Conservation (phyloP, 2,888 invertebrate genomes). For the Sympetrum striolatum region DNA sequence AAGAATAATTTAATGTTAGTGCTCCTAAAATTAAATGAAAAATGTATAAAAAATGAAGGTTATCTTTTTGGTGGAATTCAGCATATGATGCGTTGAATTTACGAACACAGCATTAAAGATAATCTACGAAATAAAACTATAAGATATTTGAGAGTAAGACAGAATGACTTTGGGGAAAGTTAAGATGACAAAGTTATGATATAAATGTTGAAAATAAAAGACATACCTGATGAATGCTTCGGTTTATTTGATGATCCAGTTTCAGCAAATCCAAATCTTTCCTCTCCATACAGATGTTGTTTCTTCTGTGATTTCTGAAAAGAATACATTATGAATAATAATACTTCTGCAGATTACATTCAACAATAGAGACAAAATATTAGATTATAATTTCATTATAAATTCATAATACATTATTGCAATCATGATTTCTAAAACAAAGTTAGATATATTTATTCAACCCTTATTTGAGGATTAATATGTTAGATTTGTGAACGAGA, state of each 20-base stretch:
- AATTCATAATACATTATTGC: no score
- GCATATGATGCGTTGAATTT: not conserved
- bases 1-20: constrained; percentile 33
- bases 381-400: no score
- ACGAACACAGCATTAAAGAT: not conserved
- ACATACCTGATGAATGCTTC: not conserved
- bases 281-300: not conserved
- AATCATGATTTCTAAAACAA: no score
- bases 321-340: not conserved
- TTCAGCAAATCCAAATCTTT: not conserved
- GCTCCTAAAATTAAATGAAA: not conserved
- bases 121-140: not conserved
- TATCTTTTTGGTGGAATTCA: not conserved
- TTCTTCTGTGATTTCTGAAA: not conserved
- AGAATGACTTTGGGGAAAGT: not conserved
- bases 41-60: not conserved
- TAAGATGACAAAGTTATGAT: not conserved
- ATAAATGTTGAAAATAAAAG: not conserved
- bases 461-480: no score
- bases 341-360: no score
- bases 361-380: not conserved
- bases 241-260: not conserved
- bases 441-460: no score
- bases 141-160: not conserved
- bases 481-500: no score